These are phyloP conservation scores for Coregonus sp. DNA, from an alignment of 2,797 vertebrate species.

Conservation along the genomic window DNA sequence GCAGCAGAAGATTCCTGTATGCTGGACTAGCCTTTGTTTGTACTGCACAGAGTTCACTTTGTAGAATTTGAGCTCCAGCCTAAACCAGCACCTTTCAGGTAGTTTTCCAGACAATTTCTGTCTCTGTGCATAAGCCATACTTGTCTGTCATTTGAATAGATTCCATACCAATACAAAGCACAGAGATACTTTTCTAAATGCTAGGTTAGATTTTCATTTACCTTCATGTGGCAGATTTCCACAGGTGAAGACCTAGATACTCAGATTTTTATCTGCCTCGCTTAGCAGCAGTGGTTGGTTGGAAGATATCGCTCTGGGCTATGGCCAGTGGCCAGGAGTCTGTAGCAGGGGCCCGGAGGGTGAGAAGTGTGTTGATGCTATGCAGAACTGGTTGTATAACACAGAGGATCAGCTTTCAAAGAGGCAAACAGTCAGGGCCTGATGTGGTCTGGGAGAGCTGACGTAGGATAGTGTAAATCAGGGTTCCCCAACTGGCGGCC, in stretches of 20 bases:
- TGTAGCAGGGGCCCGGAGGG: neutral
- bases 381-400: slow-evolving; percentile 24
- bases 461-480: slow-evolving; percentile 16
- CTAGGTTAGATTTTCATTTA: too few species aligned
- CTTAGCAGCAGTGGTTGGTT: neutral
- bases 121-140: neutral
- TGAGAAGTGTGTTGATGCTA: neutral
- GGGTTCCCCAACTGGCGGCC: too few species aligned
- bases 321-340: neutral
- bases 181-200: too few species aligned
- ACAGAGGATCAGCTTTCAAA: slow-evolving; percentile 1
- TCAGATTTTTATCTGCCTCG: too few species aligned
- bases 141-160: neutral
- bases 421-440: neutral
- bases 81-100: neutral
- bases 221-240: neutral
- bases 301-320: slow-evolving; percentile 2
- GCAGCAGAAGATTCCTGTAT: neutral
- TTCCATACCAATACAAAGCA: neutral
- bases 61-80: neutral
- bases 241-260: neutral
- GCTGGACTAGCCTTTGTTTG: neutral
- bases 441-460: neutral
- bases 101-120: neutral
- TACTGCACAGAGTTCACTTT: neutral